phyloP scores from a whole-genome alignment of 1,140 invertebrate species.

The Drosophila triauraria region DNA sequence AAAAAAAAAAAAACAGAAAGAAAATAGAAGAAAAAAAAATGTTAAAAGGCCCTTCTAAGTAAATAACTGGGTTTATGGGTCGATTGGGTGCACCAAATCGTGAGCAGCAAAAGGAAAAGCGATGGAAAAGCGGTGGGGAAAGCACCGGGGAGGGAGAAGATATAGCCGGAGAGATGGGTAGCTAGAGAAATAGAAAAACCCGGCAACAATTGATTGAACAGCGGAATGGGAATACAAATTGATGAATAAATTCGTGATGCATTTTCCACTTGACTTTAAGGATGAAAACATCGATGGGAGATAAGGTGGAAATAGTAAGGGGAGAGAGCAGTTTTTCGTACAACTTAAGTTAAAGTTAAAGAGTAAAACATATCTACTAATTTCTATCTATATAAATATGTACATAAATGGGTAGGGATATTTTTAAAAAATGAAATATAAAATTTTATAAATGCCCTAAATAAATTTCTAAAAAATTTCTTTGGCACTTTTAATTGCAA shows the following conservation, averaged over 20 bases:
- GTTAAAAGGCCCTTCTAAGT: slow-evolving; percentile 83
- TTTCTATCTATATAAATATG: no score
- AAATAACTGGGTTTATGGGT: slow-evolving; percentile 85
- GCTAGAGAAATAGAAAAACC: slow-evolving; percentile 5
- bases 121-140: slow-evolving; percentile 14
- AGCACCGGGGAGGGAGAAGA: not conserved
- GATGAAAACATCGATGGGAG: not conserved
- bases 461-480: no score
- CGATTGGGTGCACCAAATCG: slow-evolving; percentile 85
- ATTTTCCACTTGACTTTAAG: slow-evolving; percentile 27
- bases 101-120: slow-evolving; percentile 69
- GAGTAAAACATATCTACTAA: no score
- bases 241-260: slow-evolving; percentile 41
- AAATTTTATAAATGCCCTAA: no score
- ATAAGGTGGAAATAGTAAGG: no score
- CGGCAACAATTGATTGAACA: slow-evolving; percentile 47
- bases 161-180: slow-evolving; percentile 1
- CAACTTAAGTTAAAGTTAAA: not conserved
- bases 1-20: not conserved
- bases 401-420: no score
- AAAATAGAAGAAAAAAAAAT: slow-evolving; percentile 44
- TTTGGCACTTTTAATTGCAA: no score
- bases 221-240: slow-evolving; percentile 43
- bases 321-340: not conserved
- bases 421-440: no score